Conservation (phyloP, 2,888 invertebrate genomes). For the Pycnomerus fuliginosus region DNA sequence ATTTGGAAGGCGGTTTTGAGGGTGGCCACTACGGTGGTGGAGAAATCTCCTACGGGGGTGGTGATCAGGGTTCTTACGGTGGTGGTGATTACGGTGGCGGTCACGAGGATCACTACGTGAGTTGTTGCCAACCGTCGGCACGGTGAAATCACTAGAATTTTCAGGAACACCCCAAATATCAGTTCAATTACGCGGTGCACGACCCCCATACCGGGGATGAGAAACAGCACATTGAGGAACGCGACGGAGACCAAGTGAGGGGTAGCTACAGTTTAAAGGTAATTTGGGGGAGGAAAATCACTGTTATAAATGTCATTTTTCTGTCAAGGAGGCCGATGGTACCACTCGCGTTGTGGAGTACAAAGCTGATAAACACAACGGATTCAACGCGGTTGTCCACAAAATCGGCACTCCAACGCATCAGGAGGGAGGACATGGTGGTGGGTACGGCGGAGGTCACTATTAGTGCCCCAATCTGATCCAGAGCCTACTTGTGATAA, state of each 20-base stretch:
- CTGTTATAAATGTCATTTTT: constrained; percentile 29
- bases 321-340: constrained; percentile 50
- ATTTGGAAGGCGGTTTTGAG: constrained; percentile 26
- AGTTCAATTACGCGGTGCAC: constrained; percentile 40
- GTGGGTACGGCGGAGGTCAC: constrained; percentile 25
- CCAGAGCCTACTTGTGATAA: too few relatives aligned
- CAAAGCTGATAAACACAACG: constrained; percentile 40
- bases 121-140: constrained; percentile 3
- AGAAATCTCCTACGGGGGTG: constrained; percentile 18
- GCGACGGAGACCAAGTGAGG: constrained; percentile 64
- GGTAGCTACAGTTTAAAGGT: constrained; percentile 58
- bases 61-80: too few relatives aligned
- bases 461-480: too few relatives aligned
- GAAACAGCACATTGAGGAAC: constrained; percentile 56
- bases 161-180: constrained; percentile 38
- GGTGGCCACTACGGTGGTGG: constrained; percentile 26
- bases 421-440: constrained; percentile 22
- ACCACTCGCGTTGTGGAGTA: constrained; percentile 40
- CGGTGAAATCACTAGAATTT: not conserved
- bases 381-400: constrained; percentile 39
- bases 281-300: constrained; percentile 59
- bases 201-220: constrained; percentile 41
- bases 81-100: constrained; percentile 26
- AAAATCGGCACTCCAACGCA: constrained; percentile 34
- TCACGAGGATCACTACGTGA: constrained; percentile 31